Base-by-base conservation (phyloP, 1,140 invertebrate species). In the Metaphire vulgaris region DNA sequence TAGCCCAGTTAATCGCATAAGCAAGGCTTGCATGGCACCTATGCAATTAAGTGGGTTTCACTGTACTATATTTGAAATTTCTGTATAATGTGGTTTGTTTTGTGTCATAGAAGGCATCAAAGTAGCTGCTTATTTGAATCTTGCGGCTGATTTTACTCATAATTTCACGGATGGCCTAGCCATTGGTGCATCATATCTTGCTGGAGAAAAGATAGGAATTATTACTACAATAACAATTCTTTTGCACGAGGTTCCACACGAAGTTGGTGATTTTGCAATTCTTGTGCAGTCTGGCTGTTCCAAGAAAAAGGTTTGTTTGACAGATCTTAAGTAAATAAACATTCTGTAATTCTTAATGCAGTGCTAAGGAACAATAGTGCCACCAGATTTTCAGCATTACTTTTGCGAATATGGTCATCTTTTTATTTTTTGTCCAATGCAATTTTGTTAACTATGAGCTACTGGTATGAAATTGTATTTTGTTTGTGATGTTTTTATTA, bases 201-300 rank as follows among this genome's bases (percentile, higher is more conserved):
- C 93, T 80, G 95, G 95, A 12, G 89, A 83, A 71, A 85, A 81
- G 69, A 77, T 88, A 69, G 87, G 87, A 26, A 89, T 93, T 67
- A 89, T 97, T 2, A 98, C 96, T 2, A 97, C 95, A 28, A 87
- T 95, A 31, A 97, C 94, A 0, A 97, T 99, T 83, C 88, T 99
- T 32, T 87, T 99, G 41, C 96, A 98, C 86, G 96, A 98, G 89
- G 91, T 99, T 78, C 96, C 96, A 71, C 96, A 98, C 88, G 96
- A 99, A 88, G 97, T 99, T 84, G 96, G 96, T 72, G 96, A 99
- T 87, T 99, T 97, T 90, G 96, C 96, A 34, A 97, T 98, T 86
- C 89, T 99, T 29, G 90, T 98, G 73, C 93, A 97, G 86, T 95
- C 94, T 79, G 96, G 96, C 32, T 96, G 93, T 82, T 92, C 90